phyloP scores from a whole-genome alignment of 64 coral and sea anemone species.

The Montipora capricornis region DNA sequence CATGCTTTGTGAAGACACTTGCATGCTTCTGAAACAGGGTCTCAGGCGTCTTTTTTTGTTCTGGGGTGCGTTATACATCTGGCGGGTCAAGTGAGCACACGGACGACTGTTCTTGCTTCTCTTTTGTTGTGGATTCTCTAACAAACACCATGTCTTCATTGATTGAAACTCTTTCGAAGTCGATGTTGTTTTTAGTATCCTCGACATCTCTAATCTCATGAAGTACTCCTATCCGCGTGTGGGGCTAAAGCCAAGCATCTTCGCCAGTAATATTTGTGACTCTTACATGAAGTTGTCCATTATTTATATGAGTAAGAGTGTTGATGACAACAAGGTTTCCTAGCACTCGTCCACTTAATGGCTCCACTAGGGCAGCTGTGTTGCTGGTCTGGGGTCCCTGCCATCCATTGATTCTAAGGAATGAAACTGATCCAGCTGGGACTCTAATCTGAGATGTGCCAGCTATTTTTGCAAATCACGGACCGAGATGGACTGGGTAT shows the following conservation, averaged over 20 bases:
- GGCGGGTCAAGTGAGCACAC: not conserved
- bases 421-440: slow-evolving; percentile 29
- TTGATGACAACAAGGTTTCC: not conserved
- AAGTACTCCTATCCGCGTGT: slow-evolving; percentile 15
- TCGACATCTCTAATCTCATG: slow-evolving; percentile 21
- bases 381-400: not conserved
- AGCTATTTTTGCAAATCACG: slow-evolving; percentile 41
- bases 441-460: slow-evolving; percentile 18
- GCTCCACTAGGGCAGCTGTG: no score
- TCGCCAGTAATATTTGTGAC: slow-evolving; percentile 18
- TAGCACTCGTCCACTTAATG: not conserved
- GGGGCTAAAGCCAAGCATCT: slow-evolving; percentile 58
- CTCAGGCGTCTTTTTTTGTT: slow-evolving; percentile 13
- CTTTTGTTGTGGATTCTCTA: not conserved
- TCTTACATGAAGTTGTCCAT: slow-evolving; percentile 20
- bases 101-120: not conserved
- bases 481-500: not conserved
- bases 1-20: slow-evolving; percentile 26
- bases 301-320: not conserved
- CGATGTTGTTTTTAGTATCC: slow-evolving; percentile 10
- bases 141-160: slow-evolving; percentile 5
- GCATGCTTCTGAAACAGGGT: not conserved
- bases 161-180: slow-evolving; percentile 13
- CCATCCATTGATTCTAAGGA: slow-evolving; percentile 18
- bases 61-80: not conserved